Conservation (phyloP, 2,797 vertebrate species). For the Telmatherina bonti region DNA sequence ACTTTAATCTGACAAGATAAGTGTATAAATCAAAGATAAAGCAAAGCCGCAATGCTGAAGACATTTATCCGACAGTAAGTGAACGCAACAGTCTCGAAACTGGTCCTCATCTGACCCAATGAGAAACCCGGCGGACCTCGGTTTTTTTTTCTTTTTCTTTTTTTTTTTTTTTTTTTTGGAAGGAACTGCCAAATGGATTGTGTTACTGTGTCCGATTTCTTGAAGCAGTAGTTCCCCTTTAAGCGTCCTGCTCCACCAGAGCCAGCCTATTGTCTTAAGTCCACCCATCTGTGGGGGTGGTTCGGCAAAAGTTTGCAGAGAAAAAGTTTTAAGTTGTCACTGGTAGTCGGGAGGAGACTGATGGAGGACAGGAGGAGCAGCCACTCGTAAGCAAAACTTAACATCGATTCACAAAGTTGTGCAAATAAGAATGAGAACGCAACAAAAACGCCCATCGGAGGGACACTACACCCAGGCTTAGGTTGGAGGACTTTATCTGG, state of each 20-base stretch:
- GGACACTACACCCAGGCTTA: conserved; percentile 40
- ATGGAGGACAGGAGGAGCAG: conserved; percentile 64
- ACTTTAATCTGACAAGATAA: too few species aligned
- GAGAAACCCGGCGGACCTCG: conserved; percentile 47
- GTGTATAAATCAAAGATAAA: background rate
- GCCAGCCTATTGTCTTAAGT: conserved; percentile 72
- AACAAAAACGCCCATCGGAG: conserved; percentile 19
- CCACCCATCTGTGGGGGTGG: conserved; percentile 85
- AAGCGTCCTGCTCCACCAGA: conserved; percentile 52
- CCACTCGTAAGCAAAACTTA: conserved; percentile 20
- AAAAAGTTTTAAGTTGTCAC: conserved; percentile 75
- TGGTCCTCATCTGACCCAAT: conserved; percentile 60
- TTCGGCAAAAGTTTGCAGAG: conserved; percentile 73
- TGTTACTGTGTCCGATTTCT: conserved; percentile 39
- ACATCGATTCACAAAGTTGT: conserved; percentile 19
- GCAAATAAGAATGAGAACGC: conserved; percentile 31
- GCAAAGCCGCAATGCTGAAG: background rate
- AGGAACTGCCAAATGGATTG: conserved; percentile 17
- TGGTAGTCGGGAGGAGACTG: conserved; percentile 62
- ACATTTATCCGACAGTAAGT: conserved; percentile 23
- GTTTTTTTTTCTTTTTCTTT: background rate
- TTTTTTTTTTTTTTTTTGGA: background rate
- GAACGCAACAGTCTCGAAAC: conserved; percentile 14
- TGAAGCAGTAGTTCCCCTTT: conserved; percentile 70
- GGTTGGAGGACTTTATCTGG: conserved; percentile 9